Percentiles rank a stretch among this genome's conserved stretches.
Evolutionary conservation across 2,888 invertebrate genomes (phyloP).

Genomic region (Oscheius sp.): DNA sequence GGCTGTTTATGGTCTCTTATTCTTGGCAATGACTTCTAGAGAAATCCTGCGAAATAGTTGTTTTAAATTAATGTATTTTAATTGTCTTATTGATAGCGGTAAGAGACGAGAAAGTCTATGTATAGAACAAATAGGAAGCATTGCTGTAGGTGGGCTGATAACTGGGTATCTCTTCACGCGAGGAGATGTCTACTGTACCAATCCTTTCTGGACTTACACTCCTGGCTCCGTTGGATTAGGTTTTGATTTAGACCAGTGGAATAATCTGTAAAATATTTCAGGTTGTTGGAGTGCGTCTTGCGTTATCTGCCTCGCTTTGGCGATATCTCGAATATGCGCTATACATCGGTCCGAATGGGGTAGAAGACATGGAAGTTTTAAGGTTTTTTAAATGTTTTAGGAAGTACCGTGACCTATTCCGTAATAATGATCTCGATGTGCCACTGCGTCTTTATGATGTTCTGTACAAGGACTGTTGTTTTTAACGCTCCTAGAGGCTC

Average conservation of each 20-base stretch:
- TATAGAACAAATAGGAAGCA: conserved; percentile 14
- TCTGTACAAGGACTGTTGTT: conserved; percentile 7
- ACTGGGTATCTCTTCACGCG: conserved; percentile 11
- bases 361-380: background rate
- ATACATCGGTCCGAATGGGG: conserved; percentile 15
- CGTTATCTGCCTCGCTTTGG: conserved; percentile 15
- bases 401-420: background rate
- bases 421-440: background rate
- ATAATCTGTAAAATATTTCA: too few relatives aligned
- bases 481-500: conserved; percentile 17
- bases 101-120: background rate
- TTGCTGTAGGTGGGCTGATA: conserved; percentile 12
- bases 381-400: background rate
- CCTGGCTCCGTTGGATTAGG: conserved; percentile 25
- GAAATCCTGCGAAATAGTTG: conserved; percentile 8
- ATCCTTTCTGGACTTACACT: conserved; percentile 20
- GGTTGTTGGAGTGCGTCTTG: conserved; percentile 27
- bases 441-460: conserved; percentile 19
- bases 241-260: too few relatives aligned
- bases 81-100: conserved; percentile 15
- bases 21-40: conserved; percentile 14
- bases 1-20: background rate
- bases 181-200: conserved; percentile 16
- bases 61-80: conserved; percentile 20
- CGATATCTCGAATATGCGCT: conserved; percentile 3